A percentile compares a stretch with the other conserved stretches of the same genome.
These are phyloP conservation scores for Pseudomugil tenellus DNA, from an alignment of 2,797 vertebrate genomes.

Conservation along the genomic window DNA sequence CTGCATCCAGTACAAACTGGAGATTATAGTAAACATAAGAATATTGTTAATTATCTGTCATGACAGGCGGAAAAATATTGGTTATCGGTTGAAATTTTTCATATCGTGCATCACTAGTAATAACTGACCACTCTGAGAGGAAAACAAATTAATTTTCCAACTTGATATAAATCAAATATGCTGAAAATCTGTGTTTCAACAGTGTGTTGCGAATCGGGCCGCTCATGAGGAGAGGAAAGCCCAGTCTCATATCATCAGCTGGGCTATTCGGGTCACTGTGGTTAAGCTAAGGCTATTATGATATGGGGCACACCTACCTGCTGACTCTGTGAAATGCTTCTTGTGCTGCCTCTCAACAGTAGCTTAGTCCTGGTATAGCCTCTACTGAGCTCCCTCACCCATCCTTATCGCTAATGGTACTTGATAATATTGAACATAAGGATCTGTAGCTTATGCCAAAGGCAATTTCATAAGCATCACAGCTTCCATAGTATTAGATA, in stretches of 20 bases:
- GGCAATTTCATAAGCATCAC: constrained; percentile 61
- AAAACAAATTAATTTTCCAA: constrained; percentile 36
- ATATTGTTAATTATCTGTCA: too few species aligned
- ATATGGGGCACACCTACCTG: constrained; percentile 72
- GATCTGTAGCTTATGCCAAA: constrained; percentile 62
- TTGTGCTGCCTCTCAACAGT: constrained; percentile 45
- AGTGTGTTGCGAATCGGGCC: not conserved
- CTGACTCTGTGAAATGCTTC: constrained; percentile 73
- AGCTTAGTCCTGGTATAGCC: constrained; percentile 68
- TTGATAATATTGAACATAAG: constrained; percentile 58
- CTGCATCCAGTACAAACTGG: too few species aligned
- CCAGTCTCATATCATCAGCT: constrained; percentile 34
- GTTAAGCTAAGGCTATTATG: constrained; percentile 79
- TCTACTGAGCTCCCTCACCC: constrained; percentile 66
- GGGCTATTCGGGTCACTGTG: constrained; percentile 63
- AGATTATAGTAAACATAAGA: too few species aligned
- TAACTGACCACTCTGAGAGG: too few species aligned
- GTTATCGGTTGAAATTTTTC: too few species aligned
- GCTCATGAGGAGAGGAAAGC: constrained; percentile 32
- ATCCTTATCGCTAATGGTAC: constrained; percentile 70
- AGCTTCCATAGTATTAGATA: constrained; percentile 53
- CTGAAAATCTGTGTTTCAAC: constrained; percentile 1
- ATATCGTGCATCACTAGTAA: too few species aligned
- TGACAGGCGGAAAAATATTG: too few species aligned
- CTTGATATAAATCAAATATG: constrained; percentile 16